A percentile compares a stretch with the other conserved stretches of the same genome.
Conservation (phyloP, 1,140 invertebrate species). For the Ditylenchus dipsaci region DNA sequence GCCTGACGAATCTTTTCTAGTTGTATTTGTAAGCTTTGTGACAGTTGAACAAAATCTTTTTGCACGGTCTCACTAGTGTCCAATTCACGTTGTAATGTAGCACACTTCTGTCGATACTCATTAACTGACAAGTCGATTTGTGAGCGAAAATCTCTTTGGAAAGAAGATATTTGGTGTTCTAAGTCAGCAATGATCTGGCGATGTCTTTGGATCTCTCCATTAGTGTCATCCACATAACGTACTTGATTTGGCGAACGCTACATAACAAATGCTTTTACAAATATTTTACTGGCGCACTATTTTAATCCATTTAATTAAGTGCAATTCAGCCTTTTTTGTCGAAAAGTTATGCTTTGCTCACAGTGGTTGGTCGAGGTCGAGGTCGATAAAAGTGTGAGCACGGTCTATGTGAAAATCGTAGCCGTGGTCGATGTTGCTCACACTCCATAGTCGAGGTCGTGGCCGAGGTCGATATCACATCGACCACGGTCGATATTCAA, state of each 20-base stretch:
- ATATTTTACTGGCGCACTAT: too few relatives aligned
- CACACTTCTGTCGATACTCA: constrained; percentile 24
- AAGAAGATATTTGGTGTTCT: background rate
- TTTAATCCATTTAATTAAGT: too few relatives aligned
- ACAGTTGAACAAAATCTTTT: constrained; percentile 92
- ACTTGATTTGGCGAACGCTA: background rate
- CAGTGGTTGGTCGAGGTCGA: too few relatives aligned
- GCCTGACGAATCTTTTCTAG: constrained; percentile 37
- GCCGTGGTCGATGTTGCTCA: too few relatives aligned
- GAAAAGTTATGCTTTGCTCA: too few relatives aligned
- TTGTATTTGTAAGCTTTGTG: constrained; percentile 58
- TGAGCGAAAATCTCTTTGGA: constrained; percentile 16
- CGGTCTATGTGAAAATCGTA: too few relatives aligned
- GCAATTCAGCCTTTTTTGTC: too few relatives aligned
- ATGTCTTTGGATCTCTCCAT: background rate
- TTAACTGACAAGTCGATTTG: constrained; percentile 1
- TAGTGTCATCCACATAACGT: background rate
- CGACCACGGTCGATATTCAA: too few relatives aligned
- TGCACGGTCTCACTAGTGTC: constrained; percentile 91
- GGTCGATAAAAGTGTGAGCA: too few relatives aligned
- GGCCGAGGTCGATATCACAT: too few relatives aligned
- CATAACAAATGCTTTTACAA: background rate
- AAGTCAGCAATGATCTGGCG: constrained; percentile 12
- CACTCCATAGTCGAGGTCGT: too few relatives aligned
- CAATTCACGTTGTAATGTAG: constrained; percentile 73